Percentiles rank a stretch among this genome's conserved stretches.
phyloP scores from a whole-genome alignment of 2,797 vertebrate species.

The Liparis tanakae region DNA sequence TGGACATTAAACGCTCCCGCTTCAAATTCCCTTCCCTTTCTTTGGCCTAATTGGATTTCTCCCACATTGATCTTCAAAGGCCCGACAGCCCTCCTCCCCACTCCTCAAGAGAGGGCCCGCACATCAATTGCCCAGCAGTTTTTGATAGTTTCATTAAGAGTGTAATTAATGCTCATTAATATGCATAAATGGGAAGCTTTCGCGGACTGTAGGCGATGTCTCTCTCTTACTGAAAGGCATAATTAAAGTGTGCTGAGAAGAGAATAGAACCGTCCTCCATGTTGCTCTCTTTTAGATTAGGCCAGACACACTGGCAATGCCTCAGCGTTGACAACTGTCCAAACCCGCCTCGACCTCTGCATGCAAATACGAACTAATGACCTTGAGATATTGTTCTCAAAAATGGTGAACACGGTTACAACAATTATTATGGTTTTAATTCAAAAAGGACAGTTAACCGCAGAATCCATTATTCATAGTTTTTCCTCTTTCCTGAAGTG shows the following conservation, averaged over 20 bases:
- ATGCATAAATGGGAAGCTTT: slow-evolving; percentile 80
- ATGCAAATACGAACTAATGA: slow-evolving; percentile 69
- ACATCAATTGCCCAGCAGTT: slow-evolving; percentile 80
- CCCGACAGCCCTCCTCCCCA: slow-evolving; percentile 60
- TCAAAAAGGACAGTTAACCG: neutral
- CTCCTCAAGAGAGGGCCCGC: slow-evolving; percentile 75
- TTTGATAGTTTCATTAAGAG: slow-evolving; percentile 87
- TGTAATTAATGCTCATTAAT: slow-evolving; percentile 88
- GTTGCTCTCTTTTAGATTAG: slow-evolving; percentile 72
- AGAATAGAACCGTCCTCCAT: slow-evolving; percentile 74
- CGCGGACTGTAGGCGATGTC: slow-evolving; percentile 67
- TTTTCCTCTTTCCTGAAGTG: neutral
- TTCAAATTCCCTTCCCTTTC: slow-evolving; percentile 78
- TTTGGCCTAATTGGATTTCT: slow-evolving; percentile 86
- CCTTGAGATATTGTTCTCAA: slow-evolving; percentile 55
- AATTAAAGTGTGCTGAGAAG: slow-evolving; percentile 80
- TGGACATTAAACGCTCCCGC: slow-evolving; percentile 73
- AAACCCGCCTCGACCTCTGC: slow-evolving; percentile 62
- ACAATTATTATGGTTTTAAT: slow-evolving; percentile 35
- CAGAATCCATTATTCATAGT: neutral
- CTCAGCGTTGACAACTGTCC: slow-evolving; percentile 68
- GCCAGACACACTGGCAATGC: slow-evolving; percentile 71
- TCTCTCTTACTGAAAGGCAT: slow-evolving; percentile 76
- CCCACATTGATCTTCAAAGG: slow-evolving; percentile 86
- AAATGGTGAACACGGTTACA: slow-evolving; percentile 17